These are phyloP conservation scores for Alcedo quadribrachys DNA, from an alignment of 2,797 vertebrate genomes.

Conservation along the genomic window DNA sequence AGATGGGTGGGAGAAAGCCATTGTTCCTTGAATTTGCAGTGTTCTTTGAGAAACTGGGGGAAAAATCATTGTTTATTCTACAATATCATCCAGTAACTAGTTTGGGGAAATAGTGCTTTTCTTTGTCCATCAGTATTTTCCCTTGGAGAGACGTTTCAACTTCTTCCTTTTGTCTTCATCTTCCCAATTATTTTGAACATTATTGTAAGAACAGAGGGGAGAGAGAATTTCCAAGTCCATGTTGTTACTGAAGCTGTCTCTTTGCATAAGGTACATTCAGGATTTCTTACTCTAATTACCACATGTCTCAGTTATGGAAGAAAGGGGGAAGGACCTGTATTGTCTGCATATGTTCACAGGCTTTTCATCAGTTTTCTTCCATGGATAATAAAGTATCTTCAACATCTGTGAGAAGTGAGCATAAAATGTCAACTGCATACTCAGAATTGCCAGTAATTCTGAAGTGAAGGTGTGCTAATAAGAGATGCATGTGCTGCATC, in stretches of 20 bases:
- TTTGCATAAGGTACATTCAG: neutral
- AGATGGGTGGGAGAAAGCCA: neutral
- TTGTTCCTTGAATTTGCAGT: neutral
- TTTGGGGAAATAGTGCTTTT: neutral
- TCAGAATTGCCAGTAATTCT: neutral
- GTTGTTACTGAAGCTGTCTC: constrained; percentile 1
- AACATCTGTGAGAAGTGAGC: neutral
- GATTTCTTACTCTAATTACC: constrained; percentile 24
- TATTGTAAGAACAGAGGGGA: neutral
- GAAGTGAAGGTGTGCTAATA: neutral
- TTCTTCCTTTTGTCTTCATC: constrained; percentile 4
- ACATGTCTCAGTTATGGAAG: neutral
- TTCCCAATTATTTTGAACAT: neutral
- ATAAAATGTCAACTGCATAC: neutral
- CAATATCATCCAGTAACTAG: neutral
- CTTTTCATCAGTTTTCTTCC: neutral
- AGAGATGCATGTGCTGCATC: neutral
- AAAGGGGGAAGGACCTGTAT: neutral
- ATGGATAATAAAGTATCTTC: constrained; percentile 5
- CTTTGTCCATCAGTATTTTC: neutral
- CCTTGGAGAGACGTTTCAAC: neutral
- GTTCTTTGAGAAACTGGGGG: neutral
- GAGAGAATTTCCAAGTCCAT: neutral
- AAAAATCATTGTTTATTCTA: neutral
- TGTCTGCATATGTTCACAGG: neutral